phyloP scores from a whole-genome alignment of 2,888 invertebrate species.

The Thelaira solivaga region DNA sequence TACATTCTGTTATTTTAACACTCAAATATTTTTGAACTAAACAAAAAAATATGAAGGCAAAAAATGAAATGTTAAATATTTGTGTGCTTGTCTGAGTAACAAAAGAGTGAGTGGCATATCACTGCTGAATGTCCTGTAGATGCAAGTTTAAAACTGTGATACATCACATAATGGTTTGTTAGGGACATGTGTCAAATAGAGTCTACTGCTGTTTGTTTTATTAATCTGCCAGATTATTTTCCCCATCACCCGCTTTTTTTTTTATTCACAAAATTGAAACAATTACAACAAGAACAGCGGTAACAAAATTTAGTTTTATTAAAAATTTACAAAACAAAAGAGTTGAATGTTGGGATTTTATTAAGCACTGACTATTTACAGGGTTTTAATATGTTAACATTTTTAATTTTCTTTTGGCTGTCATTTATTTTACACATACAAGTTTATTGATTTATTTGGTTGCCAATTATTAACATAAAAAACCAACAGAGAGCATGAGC shows the following conservation, averaged over 20 bases:
- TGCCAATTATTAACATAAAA: background rate
- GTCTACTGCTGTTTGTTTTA: conserved; percentile 43
- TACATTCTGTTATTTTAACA: background rate
- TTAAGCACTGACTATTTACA: conserved; percentile 39
- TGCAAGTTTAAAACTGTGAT: conserved; percentile 56
- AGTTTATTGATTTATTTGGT: background rate
- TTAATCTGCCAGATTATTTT: conserved; percentile 13
- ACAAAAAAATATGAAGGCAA: too few species aligned
- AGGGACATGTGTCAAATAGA: conserved; percentile 57
- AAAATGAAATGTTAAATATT: too few species aligned
- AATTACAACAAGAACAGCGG: too few species aligned
- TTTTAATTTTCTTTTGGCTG: background rate
- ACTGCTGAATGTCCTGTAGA: conserved; percentile 49
- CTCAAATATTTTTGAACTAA: background rate
- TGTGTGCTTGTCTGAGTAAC: background rate
- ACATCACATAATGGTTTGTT: conserved; percentile 61
- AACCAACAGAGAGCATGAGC: too few species aligned
- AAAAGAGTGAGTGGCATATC: conserved; percentile 31
- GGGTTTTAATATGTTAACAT: conserved; percentile 25
- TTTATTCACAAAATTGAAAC: background rate
- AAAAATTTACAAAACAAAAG: background rate
- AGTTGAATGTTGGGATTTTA: conserved; percentile 27
- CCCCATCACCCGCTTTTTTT: background rate
- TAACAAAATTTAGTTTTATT: too few species aligned
- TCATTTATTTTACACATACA: background rate